phyloP scores from a whole-genome alignment of 37 sponge, comb jelly and placozoan genomes.

The Amphimedon queenslandica region DNA sequence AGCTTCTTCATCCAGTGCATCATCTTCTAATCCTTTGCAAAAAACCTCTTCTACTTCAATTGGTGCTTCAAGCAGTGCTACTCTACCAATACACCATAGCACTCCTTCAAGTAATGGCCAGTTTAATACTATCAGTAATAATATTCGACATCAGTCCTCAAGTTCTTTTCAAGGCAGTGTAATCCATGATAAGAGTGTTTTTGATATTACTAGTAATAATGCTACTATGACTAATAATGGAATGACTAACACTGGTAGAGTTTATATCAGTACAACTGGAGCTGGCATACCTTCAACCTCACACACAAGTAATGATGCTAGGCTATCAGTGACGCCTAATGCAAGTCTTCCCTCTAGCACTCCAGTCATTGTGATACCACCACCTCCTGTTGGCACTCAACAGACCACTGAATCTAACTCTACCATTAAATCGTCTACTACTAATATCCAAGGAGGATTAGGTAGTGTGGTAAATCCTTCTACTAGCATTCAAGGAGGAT shows the following conservation, averaged over 20 bases:
- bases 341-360: neutral
- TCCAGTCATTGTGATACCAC: neutral
- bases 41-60: too few species aligned
- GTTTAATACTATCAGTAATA: too few species aligned
- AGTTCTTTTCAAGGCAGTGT: too few species aligned
- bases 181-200: too few species aligned
- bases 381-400: neutral
- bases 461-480: too few species aligned
- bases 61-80: neutral
- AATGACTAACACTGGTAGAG: too few species aligned
- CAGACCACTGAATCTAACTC: neutral
- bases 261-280: neutral
- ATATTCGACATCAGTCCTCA: too few species aligned
- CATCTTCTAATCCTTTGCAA: neutral
- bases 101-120: too few species aligned
- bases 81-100: neutral
- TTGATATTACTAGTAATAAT: too few species aligned
- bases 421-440: neutral
- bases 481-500: too few species aligned
- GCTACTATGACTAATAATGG: too few species aligned
- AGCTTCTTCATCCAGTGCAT: neutral
- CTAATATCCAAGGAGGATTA: too few species aligned
- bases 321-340: neutral
- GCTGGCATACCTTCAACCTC: neutral
- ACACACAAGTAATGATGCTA: neutral